phyloP scores from a whole-genome alignment of 64 coral and sea anemone species.

The Porites australiensis region DNA sequence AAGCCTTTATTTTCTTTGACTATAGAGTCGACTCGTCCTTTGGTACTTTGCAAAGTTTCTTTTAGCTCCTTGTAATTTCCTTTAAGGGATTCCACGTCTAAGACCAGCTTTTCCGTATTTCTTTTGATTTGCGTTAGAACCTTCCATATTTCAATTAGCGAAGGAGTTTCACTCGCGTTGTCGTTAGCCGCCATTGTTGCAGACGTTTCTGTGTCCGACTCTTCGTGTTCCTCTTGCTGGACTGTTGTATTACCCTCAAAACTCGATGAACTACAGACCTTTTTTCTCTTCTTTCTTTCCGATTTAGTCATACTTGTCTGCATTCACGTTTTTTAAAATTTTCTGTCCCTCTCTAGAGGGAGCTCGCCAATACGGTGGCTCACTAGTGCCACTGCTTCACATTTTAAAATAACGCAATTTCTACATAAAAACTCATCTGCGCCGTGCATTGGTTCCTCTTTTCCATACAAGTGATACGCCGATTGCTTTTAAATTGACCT shows the following conservation, averaged over 20 bases:
- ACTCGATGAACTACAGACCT: too few species aligned
- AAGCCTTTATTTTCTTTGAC: not conserved
- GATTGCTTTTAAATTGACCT: too few species aligned
- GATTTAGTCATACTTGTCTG: too few species aligned
- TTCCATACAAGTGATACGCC: too few species aligned
- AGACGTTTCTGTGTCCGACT: not conserved
- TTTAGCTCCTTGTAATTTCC: not conserved
- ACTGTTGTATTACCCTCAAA: too few species aligned
- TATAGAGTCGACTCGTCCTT: not conserved
- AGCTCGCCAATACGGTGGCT: not conserved
- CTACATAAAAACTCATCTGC: too few species aligned
- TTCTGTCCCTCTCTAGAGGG: not conserved
- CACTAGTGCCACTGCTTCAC: too few species aligned
- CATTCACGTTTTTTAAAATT: too few species aligned
- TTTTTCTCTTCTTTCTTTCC: too few species aligned
- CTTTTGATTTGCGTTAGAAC: not conserved
- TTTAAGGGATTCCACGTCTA: not conserved
- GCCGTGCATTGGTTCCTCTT: too few species aligned
- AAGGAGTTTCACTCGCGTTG: not conserved
- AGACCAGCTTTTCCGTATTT: not conserved
- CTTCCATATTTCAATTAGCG: not conserved
- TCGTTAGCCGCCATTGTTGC: not conserved
- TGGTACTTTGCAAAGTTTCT: not conserved
- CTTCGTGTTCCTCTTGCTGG: not conserved
- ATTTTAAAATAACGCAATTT: too few species aligned